Evolutionary conservation across 2,797 vertebrate species (phyloP).

Genomic region (Siniperca scherzeri): DNA sequence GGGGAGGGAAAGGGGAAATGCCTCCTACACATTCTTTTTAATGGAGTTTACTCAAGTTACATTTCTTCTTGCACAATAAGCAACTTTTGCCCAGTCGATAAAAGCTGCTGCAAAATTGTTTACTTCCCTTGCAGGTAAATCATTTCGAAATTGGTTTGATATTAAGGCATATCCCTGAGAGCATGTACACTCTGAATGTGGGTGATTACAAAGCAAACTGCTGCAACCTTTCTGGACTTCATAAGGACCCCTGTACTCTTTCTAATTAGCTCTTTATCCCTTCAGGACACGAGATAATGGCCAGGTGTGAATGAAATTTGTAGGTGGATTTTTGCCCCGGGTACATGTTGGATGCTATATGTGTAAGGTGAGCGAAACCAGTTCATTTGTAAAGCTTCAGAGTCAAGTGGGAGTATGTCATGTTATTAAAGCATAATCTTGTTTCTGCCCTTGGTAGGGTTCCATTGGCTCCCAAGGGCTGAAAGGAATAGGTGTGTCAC

Average conservation of each 20-base stretch:
- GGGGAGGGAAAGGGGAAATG: constrained; percentile 24
- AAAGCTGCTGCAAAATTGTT: constrained; percentile 79
- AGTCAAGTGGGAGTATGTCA: constrained; percentile 56
- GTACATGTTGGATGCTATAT: constrained; percentile 36
- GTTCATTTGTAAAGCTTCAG: constrained; percentile 50
- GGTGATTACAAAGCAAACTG: constrained; percentile 79
- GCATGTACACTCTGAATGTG: constrained; percentile 64
- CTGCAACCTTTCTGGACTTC: constrained; percentile 72
- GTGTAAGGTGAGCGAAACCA: constrained; percentile 48
- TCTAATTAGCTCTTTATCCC: constrained; percentile 78
- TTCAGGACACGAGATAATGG: constrained; percentile 67
- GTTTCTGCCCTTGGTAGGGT: constrained; percentile 34
- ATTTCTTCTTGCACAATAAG: constrained; percentile 80
- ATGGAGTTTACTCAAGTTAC: constrained; percentile 76
- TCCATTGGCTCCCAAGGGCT: constrained; percentile 9
- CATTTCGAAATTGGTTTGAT: constrained; percentile 83
- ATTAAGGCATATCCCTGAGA: constrained; percentile 79
- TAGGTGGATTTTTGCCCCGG: constrained; percentile 40
- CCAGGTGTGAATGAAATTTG: constrained; percentile 69
- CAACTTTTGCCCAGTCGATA: constrained; percentile 79
- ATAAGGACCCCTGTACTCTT: constrained; percentile 58
- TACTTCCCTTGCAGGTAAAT: constrained; percentile 83
- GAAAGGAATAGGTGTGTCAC: not conserved
- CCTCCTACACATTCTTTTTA: constrained; percentile 66
- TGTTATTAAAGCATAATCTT: constrained; percentile 58